Evolutionary conservation across 2,113 vertebrate genomes (phyloP).

Genomic region (Cyprinodon brontotheroides): DNA sequence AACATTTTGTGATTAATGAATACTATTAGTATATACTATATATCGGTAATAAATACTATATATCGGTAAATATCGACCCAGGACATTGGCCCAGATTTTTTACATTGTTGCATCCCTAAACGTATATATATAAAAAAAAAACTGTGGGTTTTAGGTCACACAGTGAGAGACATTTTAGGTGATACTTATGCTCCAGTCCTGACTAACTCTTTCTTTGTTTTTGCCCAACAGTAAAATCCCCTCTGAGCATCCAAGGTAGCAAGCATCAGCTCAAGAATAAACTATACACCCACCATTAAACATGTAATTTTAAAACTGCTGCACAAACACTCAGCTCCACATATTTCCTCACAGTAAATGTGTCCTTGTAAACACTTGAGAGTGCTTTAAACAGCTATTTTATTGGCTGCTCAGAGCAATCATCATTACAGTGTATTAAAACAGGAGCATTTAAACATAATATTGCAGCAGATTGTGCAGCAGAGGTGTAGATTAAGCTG

Average conservation of each 20-base stretch:
- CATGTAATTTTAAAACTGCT: neutral
- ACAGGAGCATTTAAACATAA: neutral
- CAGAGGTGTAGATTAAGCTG: slow-evolving; percentile 20
- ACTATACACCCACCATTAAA: neutral
- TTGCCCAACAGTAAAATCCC: neutral
- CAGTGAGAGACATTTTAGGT: neutral
- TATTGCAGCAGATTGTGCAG: slow-evolving; percentile 3
- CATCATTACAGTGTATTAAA: slow-evolving; percentile 2
- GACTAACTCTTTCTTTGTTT: neutral
- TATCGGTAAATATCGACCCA: no score
- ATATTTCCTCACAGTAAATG: slow-evolving; percentile 1
- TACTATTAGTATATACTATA: no score
- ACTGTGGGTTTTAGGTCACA: neutral
- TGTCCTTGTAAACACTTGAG: slow-evolving; percentile 7
- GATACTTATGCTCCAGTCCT: neutral
- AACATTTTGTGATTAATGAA: no score
- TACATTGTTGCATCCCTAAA: no score
- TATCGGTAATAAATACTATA: no score
- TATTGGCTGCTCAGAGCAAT: slow-evolving; percentile 12
- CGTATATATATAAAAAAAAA: no score
- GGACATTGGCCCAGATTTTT: no score
- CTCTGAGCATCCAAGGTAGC: neutral
- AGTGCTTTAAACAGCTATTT: slow-evolving; percentile 17
- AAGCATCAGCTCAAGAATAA: neutral
- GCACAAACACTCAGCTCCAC: slow-evolving; percentile 1